Conservation (phyloP, 2,113 vertebrate genomes). For the Notechis scutatus region DNA sequence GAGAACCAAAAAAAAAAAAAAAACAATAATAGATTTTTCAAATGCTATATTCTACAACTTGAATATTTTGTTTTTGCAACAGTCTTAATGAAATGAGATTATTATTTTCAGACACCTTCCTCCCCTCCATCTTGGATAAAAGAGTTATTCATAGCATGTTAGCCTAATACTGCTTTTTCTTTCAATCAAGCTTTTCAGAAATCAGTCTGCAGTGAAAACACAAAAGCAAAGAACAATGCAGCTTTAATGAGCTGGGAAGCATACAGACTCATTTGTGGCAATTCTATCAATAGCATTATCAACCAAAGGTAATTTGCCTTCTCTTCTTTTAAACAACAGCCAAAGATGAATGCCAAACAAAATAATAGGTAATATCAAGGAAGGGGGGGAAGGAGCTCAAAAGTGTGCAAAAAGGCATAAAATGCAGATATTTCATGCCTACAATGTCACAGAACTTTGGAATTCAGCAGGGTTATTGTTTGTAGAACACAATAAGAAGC, state of each 20-base stretch:
- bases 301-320: constrained; percentile 14
- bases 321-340: not conserved
- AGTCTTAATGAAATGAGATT: not conserved
- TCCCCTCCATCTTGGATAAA: not conserved
- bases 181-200: constrained; percentile 16
- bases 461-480: not conserved
- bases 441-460: not conserved
- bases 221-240: constrained; percentile 10
- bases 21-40: not conserved
- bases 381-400: not conserved
- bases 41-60: not conserved
- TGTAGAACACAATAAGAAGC: not conserved
- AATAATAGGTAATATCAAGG: rapidly evolving
- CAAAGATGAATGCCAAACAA: not conserved
- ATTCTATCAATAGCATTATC: constrained; percentile 20
- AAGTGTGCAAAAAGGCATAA: not conserved
- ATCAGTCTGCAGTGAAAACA: not conserved
- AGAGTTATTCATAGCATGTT: rapidly evolving
- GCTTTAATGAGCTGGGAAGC: constrained; percentile 22
- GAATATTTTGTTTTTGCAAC: not conserved
- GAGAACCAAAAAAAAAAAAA: not conserved
- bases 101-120: not conserved
- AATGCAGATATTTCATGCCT: not conserved
- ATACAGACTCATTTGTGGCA: not conserved
- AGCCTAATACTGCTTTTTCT: not conserved